Percentiles rank a stretch among this genome's conserved stretches.
Conservation (phyloP, 2,113 vertebrate genomes). For the Myrmophylax atrothorax region DNA sequence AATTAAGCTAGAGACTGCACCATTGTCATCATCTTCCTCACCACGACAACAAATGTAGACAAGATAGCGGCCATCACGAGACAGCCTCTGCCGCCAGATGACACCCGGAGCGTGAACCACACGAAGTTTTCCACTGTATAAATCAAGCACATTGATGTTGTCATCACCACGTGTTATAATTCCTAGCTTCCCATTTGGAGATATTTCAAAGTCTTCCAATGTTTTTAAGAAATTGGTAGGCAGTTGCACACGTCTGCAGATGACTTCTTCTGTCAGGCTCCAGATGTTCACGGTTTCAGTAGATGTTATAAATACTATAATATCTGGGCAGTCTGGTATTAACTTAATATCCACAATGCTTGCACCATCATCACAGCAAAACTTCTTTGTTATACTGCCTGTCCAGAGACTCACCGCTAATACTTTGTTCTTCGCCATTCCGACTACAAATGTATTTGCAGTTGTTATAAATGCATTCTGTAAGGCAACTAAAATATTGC, state of each 20-base stretch:
- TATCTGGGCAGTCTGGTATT: conserved; percentile 95
- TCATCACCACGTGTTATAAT: conserved; percentile 95
- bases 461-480: conserved; percentile 96
- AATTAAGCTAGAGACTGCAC: conserved; percentile 89
- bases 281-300: conserved; percentile 94
- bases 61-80: conserved; percentile 95
- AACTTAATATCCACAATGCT: conserved; percentile 93
- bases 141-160: conserved; percentile 93
- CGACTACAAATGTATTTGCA: conserved; percentile 96
- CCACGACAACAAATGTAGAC: conserved; percentile 93
- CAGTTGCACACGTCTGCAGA: conserved; percentile 91
- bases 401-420: conserved; percentile 97
- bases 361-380: conserved; percentile 93
- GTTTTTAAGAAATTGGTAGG: conserved; percentile 93
- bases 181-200: conserved; percentile 95
- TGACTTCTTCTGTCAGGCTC: conserved; percentile 94
- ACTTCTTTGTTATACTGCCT: conserved; percentile 97
- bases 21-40: conserved; percentile 92
- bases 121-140: conserved; percentile 92
- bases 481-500: conserved; percentile 96
- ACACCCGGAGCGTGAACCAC: conserved; percentile 90
- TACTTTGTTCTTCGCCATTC: conserved; percentile 93
- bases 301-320: conserved; percentile 92
- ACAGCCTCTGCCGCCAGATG: conserved; percentile 94
- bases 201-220: conserved; percentile 96